Percentiles rank a stretch among this genome's conserved stretches.
phyloP scores from a whole-genome alignment of 2,888 invertebrate genomes.

The Erpobdella octoculata region DNA sequence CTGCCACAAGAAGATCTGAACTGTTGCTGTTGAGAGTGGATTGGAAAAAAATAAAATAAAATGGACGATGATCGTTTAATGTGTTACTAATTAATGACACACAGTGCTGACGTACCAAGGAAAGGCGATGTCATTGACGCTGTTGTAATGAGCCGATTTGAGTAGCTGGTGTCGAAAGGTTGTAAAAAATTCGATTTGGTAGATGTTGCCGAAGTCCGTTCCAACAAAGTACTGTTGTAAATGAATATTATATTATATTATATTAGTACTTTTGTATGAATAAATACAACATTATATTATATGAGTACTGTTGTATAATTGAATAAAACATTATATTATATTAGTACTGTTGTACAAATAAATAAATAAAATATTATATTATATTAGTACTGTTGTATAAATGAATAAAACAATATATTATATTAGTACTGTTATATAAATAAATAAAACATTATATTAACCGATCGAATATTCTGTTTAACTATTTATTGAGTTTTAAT shows the following conservation, averaged over 20 bases:
- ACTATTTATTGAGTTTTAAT: no score
- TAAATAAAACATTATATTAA: background rate
- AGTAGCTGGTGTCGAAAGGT: conserved; percentile 65
- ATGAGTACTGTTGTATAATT: conserved; percentile 23
- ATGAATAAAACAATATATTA: background rate
- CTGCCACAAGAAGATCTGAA: conserved; percentile 78
- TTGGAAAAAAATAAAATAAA: no score
- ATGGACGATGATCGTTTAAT: background rate
- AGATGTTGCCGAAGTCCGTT: conserved; percentile 73
- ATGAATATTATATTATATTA: background rate
- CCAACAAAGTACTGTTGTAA: conserved; percentile 64
- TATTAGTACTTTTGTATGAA: background rate
- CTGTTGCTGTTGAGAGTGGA: conserved; percentile 30
- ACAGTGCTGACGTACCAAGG: conserved; percentile 61
- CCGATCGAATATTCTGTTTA: no score
- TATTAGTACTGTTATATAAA: no score
- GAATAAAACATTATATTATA: background rate
- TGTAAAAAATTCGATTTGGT: conserved; percentile 61
- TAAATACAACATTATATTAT: background rate
- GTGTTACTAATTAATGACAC: background rate
- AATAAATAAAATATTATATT: background rate
- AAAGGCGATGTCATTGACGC: conserved; percentile 74
- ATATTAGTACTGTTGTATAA: background rate
- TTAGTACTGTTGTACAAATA: background rate
- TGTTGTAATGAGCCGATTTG: conserved; percentile 72